Evolutionary conservation across 2,113 vertebrate genomes (phyloP).

Genomic region (Cyprinodon tularosa): DNA sequence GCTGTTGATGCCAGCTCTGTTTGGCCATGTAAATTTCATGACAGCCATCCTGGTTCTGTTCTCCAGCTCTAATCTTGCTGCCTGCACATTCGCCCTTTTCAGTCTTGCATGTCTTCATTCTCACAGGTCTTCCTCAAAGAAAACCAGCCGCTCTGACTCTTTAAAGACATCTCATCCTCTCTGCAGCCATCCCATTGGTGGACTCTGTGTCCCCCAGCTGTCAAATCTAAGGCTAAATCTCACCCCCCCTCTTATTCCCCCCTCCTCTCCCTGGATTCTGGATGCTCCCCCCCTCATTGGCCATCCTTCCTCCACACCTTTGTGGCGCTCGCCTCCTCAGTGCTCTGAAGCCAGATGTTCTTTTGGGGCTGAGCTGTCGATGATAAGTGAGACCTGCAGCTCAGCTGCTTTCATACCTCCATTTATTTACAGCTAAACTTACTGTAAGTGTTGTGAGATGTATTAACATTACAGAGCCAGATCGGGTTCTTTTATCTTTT

Average conservation of each 20-base stretch:
- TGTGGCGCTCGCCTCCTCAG: constrained; percentile 7
- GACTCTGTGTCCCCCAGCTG: constrained; percentile 59
- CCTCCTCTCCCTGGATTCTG: constrained; percentile 11
- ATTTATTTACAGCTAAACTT: too few species aligned
- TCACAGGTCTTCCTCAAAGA: constrained; percentile 16
- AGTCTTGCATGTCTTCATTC: not conserved
- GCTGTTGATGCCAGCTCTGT: constrained; percentile 32
- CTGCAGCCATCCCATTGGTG: constrained; percentile 27
- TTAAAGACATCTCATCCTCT: constrained; percentile 34
- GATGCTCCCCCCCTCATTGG: constrained; percentile 27
- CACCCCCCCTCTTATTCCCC: constrained; percentile 32
- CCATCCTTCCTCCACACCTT: constrained; percentile 38
- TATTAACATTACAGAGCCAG: too few species aligned
- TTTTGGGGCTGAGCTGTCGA: constrained; percentile 62
- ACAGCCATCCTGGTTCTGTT: constrained; percentile 36
- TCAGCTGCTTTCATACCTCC: not conserved
- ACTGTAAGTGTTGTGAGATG: too few species aligned
- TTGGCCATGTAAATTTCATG: constrained; percentile 67
- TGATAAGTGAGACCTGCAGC: constrained; percentile 51
- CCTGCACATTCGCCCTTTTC: constrained; percentile 14
- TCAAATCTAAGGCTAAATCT: constrained; percentile 47
- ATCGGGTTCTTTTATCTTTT: too few species aligned
- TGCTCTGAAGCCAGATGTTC: constrained; percentile 53
- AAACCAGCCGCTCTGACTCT: constrained; percentile 11
- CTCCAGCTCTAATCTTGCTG: constrained; percentile 24